Percentiles rank a stretch among this genome's conserved stretches.
Evolutionary conservation across 2,797 vertebrate genomes (phyloP).

Genomic region (Danio choprae): DNA sequence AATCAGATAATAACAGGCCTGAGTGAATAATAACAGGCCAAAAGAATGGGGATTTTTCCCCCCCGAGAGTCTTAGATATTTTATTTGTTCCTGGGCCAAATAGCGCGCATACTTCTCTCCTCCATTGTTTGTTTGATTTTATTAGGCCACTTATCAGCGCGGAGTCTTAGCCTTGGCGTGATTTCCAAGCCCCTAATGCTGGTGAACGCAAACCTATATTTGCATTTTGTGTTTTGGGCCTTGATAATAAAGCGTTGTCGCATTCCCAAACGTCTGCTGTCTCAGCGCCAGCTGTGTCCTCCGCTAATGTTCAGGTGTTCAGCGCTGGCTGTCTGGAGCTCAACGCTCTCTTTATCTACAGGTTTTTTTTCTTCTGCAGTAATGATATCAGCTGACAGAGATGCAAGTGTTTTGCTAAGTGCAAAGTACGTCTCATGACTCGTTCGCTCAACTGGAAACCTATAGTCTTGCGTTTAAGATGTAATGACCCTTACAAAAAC

Average conservation of each 20-base stretch:
- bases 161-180: slow-evolving; percentile 36
- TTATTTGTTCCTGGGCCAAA: slow-evolving; percentile 50
- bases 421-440: slow-evolving; percentile 45
- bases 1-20: slow-evolving; percentile 45
- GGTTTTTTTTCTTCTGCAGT: not conserved
- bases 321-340: slow-evolving; percentile 42
- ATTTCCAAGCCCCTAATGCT: slow-evolving; percentile 26
- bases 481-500: not conserved
- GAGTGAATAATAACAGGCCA: slow-evolving; percentile 42
- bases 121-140: slow-evolving; percentile 49
- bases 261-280: slow-evolving; percentile 70
- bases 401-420: slow-evolving; percentile 41
- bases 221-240: slow-evolving; percentile 39
- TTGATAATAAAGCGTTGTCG: slow-evolving; percentile 62
- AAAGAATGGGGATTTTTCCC: slow-evolving; percentile 32
- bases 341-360: slow-evolving; percentile 41
- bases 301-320: slow-evolving; percentile 75
- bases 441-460: slow-evolving; percentile 9
- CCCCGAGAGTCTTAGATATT: slow-evolving; percentile 35
- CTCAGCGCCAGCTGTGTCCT: slow-evolving; percentile 75
- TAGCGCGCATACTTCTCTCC: slow-evolving; percentile 48
- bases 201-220: slow-evolving; percentile 46
- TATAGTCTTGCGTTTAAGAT: not conserved
- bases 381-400: slow-evolving; percentile 49
- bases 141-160: slow-evolving; percentile 45